Evolutionary conservation across 2,113 vertebrate genomes (phyloP).

Genomic region (Taurulus bubalis): DNA sequence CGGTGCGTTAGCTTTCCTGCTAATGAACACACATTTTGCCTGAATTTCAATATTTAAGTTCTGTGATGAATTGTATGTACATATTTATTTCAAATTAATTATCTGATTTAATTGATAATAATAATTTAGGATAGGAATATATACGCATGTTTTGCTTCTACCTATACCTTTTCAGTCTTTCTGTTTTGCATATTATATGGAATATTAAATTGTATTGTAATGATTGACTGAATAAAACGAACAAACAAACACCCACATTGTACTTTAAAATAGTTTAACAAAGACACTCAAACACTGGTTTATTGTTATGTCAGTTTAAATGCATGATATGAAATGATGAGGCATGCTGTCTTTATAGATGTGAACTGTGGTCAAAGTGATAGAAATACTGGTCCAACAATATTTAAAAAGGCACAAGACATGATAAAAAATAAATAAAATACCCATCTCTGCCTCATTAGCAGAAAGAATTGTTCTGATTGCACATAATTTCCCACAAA

Average conservation of each 20-base stretch:
- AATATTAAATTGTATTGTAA: too few relatives aligned
- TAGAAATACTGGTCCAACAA: not conserved
- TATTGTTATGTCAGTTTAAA: conserved; percentile 8
- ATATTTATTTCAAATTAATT: too few relatives aligned
- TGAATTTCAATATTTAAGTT: not conserved
- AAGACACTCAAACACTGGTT: not conserved
- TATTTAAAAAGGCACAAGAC: conserved; percentile 21
- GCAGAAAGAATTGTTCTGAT: conserved; percentile 31
- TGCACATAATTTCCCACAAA: conserved; percentile 40
- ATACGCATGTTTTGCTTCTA: too few relatives aligned
- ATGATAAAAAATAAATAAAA: not conserved
- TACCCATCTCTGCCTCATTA: conserved; percentile 18
- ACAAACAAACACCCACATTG: too few relatives aligned
- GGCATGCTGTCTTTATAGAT: not conserved
- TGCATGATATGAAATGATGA: conserved; percentile 1
- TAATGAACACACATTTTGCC: not conserved
- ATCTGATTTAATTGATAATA: too few relatives aligned
- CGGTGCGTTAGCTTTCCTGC: too few relatives aligned
- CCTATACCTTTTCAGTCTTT: too few relatives aligned
- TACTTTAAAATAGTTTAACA: not conserved
- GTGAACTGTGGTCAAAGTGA: not conserved
- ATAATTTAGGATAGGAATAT: too few relatives aligned
- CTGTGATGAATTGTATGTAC: too few relatives aligned
- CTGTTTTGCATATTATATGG: too few relatives aligned
- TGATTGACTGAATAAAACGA: too few relatives aligned